Evolutionary conservation across 2,797 vertebrate species (phyloP).

Genomic region (Myoxocephalus aenaeus): DNA sequence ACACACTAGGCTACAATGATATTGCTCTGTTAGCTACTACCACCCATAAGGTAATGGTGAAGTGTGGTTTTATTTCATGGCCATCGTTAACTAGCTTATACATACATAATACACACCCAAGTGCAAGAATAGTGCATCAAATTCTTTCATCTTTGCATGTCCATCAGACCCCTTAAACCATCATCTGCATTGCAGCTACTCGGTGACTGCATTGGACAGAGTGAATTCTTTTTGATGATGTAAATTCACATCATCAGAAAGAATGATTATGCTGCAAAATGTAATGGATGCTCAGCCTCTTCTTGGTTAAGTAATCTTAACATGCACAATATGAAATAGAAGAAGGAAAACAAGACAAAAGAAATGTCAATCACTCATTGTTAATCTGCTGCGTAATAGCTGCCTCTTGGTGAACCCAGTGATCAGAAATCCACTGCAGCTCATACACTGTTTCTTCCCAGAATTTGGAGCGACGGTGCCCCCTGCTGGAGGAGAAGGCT

Average conservation of each 20-base stretch:
- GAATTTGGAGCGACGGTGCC: constrained; percentile 59
- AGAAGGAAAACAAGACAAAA: not conserved
- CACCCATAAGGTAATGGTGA: not conserved
- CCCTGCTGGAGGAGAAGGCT: constrained; percentile 87
- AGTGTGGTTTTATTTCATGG: not conserved
- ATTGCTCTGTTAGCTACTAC: not conserved
- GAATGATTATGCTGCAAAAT: not conserved
- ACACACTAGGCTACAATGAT: not conserved
- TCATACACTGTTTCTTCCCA: constrained; percentile 11
- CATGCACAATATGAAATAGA: not conserved
- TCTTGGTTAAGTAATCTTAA: not conserved
- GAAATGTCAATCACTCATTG: not conserved
- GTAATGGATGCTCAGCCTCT: not conserved
- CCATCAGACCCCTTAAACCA: not conserved
- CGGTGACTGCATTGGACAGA: not conserved
- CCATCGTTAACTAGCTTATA: too few relatives aligned
- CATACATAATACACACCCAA: too few relatives aligned
- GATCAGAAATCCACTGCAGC: not conserved
- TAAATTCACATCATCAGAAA: not conserved
- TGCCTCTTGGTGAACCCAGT: constrained; percentile 11
- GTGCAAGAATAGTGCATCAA: too few relatives aligned
- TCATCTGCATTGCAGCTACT: constrained; percentile 26
- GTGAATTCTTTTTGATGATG: not conserved
- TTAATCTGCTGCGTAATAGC: constrained; percentile 2
- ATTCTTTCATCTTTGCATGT: not conserved